Evolutionary conservation across 2,113 vertebrate genomes (phyloP).

Genomic region (Nicator chloris): DNA sequence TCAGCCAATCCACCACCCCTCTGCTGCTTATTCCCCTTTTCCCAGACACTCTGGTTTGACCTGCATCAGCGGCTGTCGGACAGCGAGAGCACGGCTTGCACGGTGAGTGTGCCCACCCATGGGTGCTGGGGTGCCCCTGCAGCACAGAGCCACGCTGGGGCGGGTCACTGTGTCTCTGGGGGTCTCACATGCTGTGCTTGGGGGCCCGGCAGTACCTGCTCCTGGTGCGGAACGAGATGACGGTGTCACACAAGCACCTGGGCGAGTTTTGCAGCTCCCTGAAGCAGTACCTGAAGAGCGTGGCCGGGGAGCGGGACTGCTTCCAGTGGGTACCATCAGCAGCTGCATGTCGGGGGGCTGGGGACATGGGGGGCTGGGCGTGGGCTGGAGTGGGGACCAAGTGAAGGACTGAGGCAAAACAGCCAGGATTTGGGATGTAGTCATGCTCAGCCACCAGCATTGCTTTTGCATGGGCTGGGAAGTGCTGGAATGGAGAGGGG

Average conservation of each 20-base stretch:
- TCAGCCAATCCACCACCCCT: not conserved
- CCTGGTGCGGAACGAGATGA: constrained; percentile 93
- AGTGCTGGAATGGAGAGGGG: not conserved
- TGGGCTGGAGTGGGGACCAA: not conserved
- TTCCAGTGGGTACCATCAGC: constrained; percentile 84
- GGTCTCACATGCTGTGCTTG: not conserved
- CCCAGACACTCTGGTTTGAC: constrained; percentile 94
- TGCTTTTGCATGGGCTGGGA: not conserved
- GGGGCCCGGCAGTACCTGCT: constrained; percentile 78
- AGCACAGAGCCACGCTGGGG: accelerated
- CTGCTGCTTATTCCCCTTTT: not conserved
- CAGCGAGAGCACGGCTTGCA: constrained; percentile 81
- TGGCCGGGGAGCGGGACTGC: constrained; percentile 84
- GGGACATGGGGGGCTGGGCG: not conserved
- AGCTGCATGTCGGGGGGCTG: accelerated
- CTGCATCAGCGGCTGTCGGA: constrained; percentile 94
- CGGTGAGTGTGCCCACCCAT: constrained; percentile 68
- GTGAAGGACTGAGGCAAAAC: not conserved
- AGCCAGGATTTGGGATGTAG: not conserved
- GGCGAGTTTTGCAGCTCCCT: constrained; percentile 88
- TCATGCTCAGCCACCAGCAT: not conserved
- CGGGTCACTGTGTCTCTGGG: accelerated
- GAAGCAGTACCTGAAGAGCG: constrained; percentile 92
- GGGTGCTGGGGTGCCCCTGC: not conserved
- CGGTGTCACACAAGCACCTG: constrained; percentile 88